phyloP scores from a whole-genome alignment of 2,888 invertebrate genomes.

The Monoplex corrugatus region DNA sequence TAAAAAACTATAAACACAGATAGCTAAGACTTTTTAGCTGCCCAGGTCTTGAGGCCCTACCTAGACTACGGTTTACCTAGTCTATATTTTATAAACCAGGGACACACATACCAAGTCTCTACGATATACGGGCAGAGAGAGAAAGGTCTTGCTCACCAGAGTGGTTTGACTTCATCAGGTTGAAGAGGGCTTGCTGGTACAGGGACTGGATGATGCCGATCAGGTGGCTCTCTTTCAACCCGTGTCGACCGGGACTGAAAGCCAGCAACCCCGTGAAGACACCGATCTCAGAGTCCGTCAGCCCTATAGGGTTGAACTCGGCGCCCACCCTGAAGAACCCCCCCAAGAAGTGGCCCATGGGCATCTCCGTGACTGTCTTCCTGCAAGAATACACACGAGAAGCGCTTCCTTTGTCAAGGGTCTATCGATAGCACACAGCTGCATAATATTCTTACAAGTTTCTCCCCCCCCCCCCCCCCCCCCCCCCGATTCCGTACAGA shows the following conservation, averaged over 20 bases:
- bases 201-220: slow-evolving; percentile 76
- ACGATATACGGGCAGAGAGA: too few species aligned
- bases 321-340: slow-evolving; percentile 85
- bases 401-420: neutral
- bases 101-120: too few species aligned
- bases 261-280: slow-evolving; percentile 79
- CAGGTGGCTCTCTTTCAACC: slow-evolving; percentile 72
- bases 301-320: slow-evolving; percentile 71
- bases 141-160: slow-evolving; percentile 67
- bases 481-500: too few species aligned
- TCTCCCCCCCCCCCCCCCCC: too few species aligned
- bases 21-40: too few species aligned
- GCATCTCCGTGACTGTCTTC: slow-evolving; percentile 72
- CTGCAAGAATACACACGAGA: slow-evolving; percentile 60
- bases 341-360: slow-evolving; percentile 77
- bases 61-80: too few species aligned
- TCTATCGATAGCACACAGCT: neutral
- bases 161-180: slow-evolving; percentile 72
- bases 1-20: too few species aligned
- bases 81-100: too few species aligned
- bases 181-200: slow-evolving; percentile 76
- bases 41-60: too few species aligned
- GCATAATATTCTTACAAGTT: too few species aligned
- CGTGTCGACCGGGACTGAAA: slow-evolving; percentile 77
- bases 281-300: slow-evolving; percentile 77